Evolutionary conservation across 2,113 vertebrate genomes (phyloP).

Genomic region (Rostratula benghalensis): DNA sequence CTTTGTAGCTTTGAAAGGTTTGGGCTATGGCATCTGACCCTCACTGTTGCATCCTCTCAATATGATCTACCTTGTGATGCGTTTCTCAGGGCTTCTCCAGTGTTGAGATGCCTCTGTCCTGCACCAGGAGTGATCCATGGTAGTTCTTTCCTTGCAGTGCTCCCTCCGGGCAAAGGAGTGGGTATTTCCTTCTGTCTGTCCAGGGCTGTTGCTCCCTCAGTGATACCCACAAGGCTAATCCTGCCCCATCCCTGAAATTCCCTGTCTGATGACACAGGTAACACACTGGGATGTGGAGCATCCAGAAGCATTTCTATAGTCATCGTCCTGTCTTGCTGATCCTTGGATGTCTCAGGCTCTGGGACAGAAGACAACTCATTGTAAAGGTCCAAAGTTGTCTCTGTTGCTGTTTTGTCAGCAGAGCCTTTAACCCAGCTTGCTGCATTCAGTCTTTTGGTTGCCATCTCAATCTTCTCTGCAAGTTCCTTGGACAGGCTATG

Average conservation of each 20-base stretch:
- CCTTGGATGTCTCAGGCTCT: background rate
- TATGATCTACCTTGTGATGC: constrained; percentile 3
- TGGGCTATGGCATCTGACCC: background rate
- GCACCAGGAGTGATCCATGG: background rate
- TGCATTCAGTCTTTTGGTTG: constrained; percentile 49
- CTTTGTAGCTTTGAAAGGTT: background rate
- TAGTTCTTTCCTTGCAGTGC: background rate
- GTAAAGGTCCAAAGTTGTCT: background rate
- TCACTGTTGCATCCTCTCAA: background rate
- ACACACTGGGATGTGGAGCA: background rate
- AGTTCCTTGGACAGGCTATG: constrained; percentile 62
- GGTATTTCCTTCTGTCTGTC: background rate
- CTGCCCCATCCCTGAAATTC: background rate
- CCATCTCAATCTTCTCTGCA: constrained; percentile 60
- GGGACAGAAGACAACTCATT: background rate
- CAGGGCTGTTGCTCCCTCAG: background rate
- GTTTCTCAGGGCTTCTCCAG: background rate
- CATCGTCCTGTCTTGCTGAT: background rate
- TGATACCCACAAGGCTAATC: background rate
- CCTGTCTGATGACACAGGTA: accelerated
- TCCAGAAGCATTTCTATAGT: background rate
- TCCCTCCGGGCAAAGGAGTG: background rate
- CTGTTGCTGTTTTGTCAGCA: background rate
- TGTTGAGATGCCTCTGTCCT: background rate
- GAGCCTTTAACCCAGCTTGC: background rate